Evolutionary conservation across 2,797 vertebrate genomes (phyloP), one percentile per base, ranked within the genome.

Genomic region (Momotus momota): DNA sequence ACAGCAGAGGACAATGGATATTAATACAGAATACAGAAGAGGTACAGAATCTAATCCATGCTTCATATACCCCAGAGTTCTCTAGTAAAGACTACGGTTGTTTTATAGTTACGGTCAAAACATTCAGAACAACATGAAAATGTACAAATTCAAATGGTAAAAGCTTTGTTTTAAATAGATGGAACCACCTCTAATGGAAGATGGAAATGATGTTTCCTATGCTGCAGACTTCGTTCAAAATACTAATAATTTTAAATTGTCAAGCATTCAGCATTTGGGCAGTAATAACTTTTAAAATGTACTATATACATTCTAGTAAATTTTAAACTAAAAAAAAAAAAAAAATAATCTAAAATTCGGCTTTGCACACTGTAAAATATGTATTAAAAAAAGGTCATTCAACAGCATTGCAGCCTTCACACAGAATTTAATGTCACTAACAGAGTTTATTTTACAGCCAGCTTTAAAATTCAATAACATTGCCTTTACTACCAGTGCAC

Each of bases 401-500:
- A 80, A 62, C 22, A 71, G 26, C 79, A 81, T n/a, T 6, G 16
- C 23, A 81, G 38, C 25, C 51, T 92, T 86, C 17, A 58, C 14
- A 69, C 1, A 22, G 29, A 95, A 90, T 94, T 90, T 93, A 88
- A 81, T 52, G 27, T 19, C 13, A 75, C 15, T 81, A 93, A 89
- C 57, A 62, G 90, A 83, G 46, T 41, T 90, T 54, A 48, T n/a
- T 95, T 94, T 88, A 84, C n/a, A 60, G 38, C 4, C 78, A 77
- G 57, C 41, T 97, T 94, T 88, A 94, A 91, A 95, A 87, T 88
- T 88, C 57, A 96, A 29, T 81, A 95, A 89, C 62, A 18, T 3
- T 74, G 81, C 31, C 43, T 80, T 86, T 80, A 87, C 38, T 62
- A 89, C 70, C 67, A 84, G 25, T 57, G 26, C 51, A 62, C 20